Base-by-base conservation (phyloP, 2,888 invertebrate species). In the Epinotia bilunana region DNA sequence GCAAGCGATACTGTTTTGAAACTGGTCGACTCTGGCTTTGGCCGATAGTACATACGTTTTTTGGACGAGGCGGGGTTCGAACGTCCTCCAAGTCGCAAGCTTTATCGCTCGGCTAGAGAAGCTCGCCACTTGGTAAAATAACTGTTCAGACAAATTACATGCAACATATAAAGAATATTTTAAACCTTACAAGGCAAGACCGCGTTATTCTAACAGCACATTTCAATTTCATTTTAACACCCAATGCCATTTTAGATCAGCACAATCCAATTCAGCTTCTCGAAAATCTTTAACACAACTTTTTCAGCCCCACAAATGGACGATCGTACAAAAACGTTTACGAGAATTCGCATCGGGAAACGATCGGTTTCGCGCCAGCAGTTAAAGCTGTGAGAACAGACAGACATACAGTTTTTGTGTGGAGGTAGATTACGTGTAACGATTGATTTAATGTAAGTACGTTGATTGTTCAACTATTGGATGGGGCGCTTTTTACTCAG, bases 311-410 rank as follows among this genome's bases (percentile, higher is more conserved):
- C 53, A 65, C 18, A 63, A 63, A 65, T 65, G 65, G 65, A 1
- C 4, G 13, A 46, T 64, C 3, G 2, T 23, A 64, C 7, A 67
- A 55, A 67, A 67, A 55, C 33, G 18, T 28, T 67, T 55, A 11
- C n/a, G n/a, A 67, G 61, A 61, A 61, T 61, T 53, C 33, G 12
- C 28, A 55, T 53, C 53, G 18, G 64, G 72, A 64, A 57, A 46
- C 72, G 43, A 64, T 72, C 46, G 46, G 72, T 72, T 72, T 46
- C 72, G 57, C 61, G 61, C 57, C 65, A 65, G 58, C 65, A 57
- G 58, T 58, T 60, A 33, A 46, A 18, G 57, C 74, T 74, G 70
- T 63, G 73, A 73, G 74, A 71, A 74, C 74, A 55, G 18, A 70
- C 63, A 64, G 63, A 63, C 63, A 63, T 43, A 64, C 49, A 33